Base-by-base conservation (phyloP, 1,140 invertebrate genomes). In the Magallana ariakensis region DNA sequence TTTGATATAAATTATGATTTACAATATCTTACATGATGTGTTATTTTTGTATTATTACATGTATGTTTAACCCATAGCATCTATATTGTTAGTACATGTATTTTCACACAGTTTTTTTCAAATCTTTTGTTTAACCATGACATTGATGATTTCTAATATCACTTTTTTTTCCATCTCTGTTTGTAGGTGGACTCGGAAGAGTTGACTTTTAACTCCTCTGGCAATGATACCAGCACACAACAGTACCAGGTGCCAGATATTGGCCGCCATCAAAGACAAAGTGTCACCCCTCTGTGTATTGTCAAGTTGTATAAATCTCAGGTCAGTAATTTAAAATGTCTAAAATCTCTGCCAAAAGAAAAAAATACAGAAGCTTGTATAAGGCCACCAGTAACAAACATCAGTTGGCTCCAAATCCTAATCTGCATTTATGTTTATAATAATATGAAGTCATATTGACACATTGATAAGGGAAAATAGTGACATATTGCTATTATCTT, bases 191-290 rank as follows among this genome's bases (percentile, higher is more conserved):
- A 46, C 5, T 13, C 0, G 26, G 22, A 26, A 13, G 66, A 75
- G 22, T 46, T 75, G 22, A 75, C 66, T 1, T 33, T 26, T 1
- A 19, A 75, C 15, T 75, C 66, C 9, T 75, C 66, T 8, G 66
- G 66, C 33, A 26, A 22, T 75, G 66, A 75, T 13, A 75, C 33
- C 15, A 46, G 22, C 13, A 26, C 33, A 75, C 19, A 75, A 13
- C 22, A 26, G 6, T 75, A 75, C 33, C 66, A 75, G 10, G 66
- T 75, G 66, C 66, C 66, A 33, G 66, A 75, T 33, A 75, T 75
- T 1, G 15, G 22, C 66, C 22, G 9, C 22, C 66, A 75, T 13
- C 22, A 13, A 10, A 19, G 66, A 5, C 66, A 75, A 11, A 19
- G 33, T 1, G 22, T 26, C 15, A 33, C 22, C 10, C 66, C 66